Evolutionary conservation across 2,888 invertebrate species (phyloP).

Genomic region (Tubulanus polymorphus): DNA sequence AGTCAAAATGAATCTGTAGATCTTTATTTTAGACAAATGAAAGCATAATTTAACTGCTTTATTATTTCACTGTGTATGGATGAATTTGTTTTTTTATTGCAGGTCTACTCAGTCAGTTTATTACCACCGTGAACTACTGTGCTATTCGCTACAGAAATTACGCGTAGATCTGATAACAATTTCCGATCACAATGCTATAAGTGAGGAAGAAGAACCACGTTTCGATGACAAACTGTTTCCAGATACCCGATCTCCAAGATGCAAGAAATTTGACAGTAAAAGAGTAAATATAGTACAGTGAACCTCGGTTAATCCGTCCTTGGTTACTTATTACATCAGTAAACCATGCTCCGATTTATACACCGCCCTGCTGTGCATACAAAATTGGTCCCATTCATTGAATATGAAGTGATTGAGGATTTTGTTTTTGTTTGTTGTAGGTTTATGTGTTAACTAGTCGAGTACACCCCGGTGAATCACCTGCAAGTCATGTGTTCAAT

Average conservation of each 20-base stretch:
- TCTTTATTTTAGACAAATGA: too few relatives aligned
- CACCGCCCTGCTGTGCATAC: too few relatives aligned
- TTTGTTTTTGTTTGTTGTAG: slow-evolving; percentile 50
- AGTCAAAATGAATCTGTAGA: too few relatives aligned
- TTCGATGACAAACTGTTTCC: slow-evolving; percentile 62
- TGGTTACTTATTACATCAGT: neutral
- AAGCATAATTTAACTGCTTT: too few relatives aligned
- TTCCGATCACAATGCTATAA: slow-evolving; percentile 74
- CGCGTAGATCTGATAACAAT: slow-evolving; percentile 80
- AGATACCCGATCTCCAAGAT: slow-evolving; percentile 63
- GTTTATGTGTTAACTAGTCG: slow-evolving; percentile 81
- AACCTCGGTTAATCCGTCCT: neutral
- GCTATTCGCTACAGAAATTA: slow-evolving; percentile 72
- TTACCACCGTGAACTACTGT: slow-evolving; percentile 75
- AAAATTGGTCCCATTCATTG: too few relatives aligned
- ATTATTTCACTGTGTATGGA: too few relatives aligned
- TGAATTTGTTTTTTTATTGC: slow-evolving; percentile 10
- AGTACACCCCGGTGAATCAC: slow-evolving; percentile 90
- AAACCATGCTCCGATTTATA: too few relatives aligned
- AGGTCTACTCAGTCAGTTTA: slow-evolving; percentile 61
- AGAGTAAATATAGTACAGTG: slow-evolving; percentile 30
- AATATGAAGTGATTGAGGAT: too few relatives aligned
- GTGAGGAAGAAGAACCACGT: slow-evolving; percentile 66
- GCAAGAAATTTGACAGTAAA: slow-evolving; percentile 65
- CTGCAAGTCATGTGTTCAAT: slow-evolving; percentile 84